phyloP scores from a whole-genome alignment of 1,140 invertebrate species.

The Drosophila mauritiana region DNA sequence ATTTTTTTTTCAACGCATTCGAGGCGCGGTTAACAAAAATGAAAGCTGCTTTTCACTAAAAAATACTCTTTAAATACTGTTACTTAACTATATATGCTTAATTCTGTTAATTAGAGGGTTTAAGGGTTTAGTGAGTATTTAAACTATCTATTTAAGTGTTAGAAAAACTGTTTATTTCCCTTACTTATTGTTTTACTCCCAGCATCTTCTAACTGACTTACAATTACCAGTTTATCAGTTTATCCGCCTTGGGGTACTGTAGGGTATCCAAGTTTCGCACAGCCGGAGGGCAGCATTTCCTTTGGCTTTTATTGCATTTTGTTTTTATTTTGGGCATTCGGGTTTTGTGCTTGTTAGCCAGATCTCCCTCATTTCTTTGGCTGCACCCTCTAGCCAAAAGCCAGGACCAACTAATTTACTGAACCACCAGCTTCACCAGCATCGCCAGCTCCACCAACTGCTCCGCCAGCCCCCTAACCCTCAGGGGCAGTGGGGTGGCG shows the following conservation, averaged over 20 bases:
- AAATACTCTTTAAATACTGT: neutral
- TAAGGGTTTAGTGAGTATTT: neutral
- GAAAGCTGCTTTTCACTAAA: neutral
- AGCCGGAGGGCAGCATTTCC: conserved; percentile 9
- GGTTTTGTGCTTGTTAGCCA: conserved; percentile 47
- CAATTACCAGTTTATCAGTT: neutral
- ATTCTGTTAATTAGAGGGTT: neutral
- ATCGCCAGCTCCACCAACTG: neutral
- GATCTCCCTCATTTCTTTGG: conserved; percentile 31
- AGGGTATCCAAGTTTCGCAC: conserved; percentile 28
- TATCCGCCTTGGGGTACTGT: neutral
- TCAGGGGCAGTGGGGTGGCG: neutral
- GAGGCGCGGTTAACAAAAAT: conserved; percentile 2
- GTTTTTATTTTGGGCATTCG: conserved; percentile 46
- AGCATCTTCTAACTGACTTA: conserved; percentile 3
- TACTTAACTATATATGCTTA: neutral
- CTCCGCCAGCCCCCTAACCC: neutral
- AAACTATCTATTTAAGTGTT: neutral
- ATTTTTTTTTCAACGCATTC: conserved; percentile 13
- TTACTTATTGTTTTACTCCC: neutral
- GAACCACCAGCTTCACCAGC: conserved; percentile 15
- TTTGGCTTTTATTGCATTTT: conserved; percentile 50
- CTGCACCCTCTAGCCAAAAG: conserved; percentile 12
- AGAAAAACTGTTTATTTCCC: neutral
- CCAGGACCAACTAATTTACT: conserved; percentile 66